Evolutionary conservation across 2,888 invertebrate species (phyloP).

Genomic region (Cecidostiba fungosa): DNA sequence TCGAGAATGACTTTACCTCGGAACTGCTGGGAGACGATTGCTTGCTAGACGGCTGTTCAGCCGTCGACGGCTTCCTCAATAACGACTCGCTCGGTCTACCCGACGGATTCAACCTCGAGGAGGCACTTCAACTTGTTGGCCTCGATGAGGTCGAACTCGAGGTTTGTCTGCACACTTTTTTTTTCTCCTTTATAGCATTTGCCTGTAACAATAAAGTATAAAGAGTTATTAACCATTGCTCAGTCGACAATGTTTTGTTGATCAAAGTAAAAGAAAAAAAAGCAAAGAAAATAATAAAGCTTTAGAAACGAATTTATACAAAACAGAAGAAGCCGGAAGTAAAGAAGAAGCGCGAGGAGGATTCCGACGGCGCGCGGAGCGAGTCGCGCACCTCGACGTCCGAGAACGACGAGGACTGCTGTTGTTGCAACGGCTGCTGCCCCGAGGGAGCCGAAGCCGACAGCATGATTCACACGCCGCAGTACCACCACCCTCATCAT

Average conservation of each 20-base stretch:
- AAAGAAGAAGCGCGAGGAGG: constrained; percentile 71
- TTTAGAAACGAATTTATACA: too few relatives aligned
- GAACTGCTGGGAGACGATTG: constrained; percentile 74
- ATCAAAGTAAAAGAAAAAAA: too few relatives aligned
- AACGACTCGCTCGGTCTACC: constrained; percentile 81
- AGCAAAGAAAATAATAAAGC: background rate
- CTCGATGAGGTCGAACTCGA: constrained; percentile 84
- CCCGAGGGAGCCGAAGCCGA: constrained; percentile 79
- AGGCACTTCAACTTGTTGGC: constrained; percentile 88
- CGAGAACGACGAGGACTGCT: constrained; percentile 74
- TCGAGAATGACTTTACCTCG: constrained; percentile 77
- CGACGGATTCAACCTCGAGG: constrained; percentile 87
- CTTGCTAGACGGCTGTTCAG: constrained; percentile 70
- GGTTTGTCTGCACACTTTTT: constrained; percentile 69
- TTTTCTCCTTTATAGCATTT: background rate
- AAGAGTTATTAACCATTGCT: too few relatives aligned
- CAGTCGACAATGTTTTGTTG: too few relatives aligned
- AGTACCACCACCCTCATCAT: constrained; percentile 83
- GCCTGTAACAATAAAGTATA: too few relatives aligned
- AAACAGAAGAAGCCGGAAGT: constrained; percentile 70
- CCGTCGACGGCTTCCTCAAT: constrained; percentile 75
- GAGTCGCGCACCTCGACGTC: constrained; percentile 69
- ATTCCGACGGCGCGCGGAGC: constrained; percentile 69
- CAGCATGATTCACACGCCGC: constrained; percentile 85
- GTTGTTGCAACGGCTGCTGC: constrained; percentile 38